These are phyloP conservation scores for Nemoura dubitans DNA, from an alignment of 2,888 invertebrate genomes.

Conservation along the genomic window DNA sequence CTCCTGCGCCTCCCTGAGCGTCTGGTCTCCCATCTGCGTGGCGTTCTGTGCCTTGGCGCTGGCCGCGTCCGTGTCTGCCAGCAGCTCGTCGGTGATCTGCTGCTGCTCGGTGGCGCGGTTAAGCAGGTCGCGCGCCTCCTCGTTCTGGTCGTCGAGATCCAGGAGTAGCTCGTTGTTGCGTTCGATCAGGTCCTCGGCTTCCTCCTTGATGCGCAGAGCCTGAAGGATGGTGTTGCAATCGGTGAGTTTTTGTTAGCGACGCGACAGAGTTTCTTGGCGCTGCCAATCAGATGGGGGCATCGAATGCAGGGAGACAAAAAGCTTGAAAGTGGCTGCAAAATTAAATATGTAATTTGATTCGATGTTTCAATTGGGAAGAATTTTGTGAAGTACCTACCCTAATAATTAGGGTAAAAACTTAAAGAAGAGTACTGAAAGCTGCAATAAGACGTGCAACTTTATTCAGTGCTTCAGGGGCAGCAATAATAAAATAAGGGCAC, in stretches of 20 bases:
- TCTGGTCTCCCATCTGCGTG: slow-evolving; percentile 84
- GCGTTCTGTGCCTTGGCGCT: slow-evolving; percentile 83
- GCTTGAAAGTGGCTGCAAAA: no score
- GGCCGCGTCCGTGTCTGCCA: slow-evolving; percentile 80
- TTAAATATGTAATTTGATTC: no score
- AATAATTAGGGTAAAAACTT: no score
- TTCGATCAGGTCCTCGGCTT: slow-evolving; percentile 75
- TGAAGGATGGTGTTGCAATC: slow-evolving; percentile 49
- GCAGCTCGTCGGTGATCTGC: slow-evolving; percentile 78
- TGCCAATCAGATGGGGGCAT: no score
- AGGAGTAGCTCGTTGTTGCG: slow-evolving; percentile 61
- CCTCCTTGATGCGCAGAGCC: slow-evolving; percentile 63
- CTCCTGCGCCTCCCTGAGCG: slow-evolving; percentile 79
- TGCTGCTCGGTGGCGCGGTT: slow-evolving; percentile 73
- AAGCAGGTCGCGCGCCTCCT: slow-evolving; percentile 65
- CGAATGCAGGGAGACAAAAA: no score
- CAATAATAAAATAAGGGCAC: no score
- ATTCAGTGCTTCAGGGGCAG: no score
- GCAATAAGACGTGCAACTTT: no score
- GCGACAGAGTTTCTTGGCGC: background rate
- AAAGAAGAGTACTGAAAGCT: no score
- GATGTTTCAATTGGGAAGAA: no score
- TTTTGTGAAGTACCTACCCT: no score
- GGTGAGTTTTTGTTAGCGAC: slow-evolving; percentile 1
- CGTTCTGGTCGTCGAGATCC: slow-evolving; percentile 70